These are phyloP conservation scores for Helicoverpa zea DNA, from an alignment of 1,140 invertebrate species.

Conservation along the genomic window DNA sequence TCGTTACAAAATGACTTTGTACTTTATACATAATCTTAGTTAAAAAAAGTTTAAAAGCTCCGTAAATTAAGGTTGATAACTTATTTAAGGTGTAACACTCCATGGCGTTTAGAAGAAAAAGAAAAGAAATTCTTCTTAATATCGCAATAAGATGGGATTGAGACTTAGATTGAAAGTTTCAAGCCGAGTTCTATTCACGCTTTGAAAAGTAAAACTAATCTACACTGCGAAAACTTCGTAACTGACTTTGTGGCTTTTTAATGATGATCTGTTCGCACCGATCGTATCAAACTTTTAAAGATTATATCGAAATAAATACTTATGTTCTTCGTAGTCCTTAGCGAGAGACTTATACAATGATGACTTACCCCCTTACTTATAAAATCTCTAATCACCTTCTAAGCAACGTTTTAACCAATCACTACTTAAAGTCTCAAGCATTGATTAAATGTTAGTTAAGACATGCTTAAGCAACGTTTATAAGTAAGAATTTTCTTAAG, in stretches of 20 bases:
- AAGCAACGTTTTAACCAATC: too few relatives aligned
- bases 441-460: too few relatives aligned
- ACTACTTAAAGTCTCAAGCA: too few relatives aligned
- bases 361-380: too few relatives aligned
- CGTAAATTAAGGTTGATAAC: neutral
- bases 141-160: constrained; percentile 33
- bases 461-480: too few relatives aligned
- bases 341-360: too few relatives aligned
- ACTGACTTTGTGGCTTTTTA: constrained; percentile 35
- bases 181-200: constrained; percentile 47
- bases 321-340: too few relatives aligned
- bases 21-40: neutral
- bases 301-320: too few relatives aligned
- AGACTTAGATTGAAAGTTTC: constrained; percentile 44
- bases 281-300: neutral
- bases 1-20: constrained; percentile 17
- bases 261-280: constrained; percentile 33
- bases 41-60: neutral
- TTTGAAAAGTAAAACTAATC: constrained; percentile 57
- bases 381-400: too few relatives aligned
- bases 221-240: constrained; percentile 40
- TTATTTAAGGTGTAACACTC: neutral
- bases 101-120: constrained; percentile 14
- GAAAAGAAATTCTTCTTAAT: constrained; percentile 28
- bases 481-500: too few relatives aligned